phyloP scores from a whole-genome alignment of 1,140 invertebrate species.

The Anagrus nilaparvatae region DNA sequence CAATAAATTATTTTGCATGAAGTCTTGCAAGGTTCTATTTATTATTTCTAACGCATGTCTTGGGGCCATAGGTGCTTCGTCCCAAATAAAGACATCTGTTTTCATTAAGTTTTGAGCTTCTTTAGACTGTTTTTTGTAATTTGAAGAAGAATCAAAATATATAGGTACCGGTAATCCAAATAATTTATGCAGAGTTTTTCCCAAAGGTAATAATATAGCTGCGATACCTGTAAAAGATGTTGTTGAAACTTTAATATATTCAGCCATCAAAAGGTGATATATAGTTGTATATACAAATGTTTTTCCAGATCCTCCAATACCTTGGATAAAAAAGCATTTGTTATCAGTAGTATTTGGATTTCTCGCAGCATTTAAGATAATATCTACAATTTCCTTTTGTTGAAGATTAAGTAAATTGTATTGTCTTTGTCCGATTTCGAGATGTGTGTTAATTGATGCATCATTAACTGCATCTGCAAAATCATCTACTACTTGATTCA shows the following conservation, averaged over 20 bases:
- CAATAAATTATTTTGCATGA: constrained; percentile 11
- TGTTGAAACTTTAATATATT: constrained; percentile 7
- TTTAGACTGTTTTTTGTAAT: constrained; percentile 25
- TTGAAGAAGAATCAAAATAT: constrained; percentile 12
- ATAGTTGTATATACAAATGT: constrained; percentile 13
- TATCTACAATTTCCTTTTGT: constrained; percentile 11
- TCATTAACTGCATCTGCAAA: too few relatives aligned
- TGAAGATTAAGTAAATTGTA: constrained; percentile 6
- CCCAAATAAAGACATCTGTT: constrained; percentile 21
- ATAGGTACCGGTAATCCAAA: constrained; percentile 4
- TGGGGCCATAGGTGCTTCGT: constrained; percentile 24
- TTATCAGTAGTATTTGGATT: neutral
- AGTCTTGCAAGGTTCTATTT: constrained; percentile 16
- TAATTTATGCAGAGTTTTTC: neutral
- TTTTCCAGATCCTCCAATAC: constrained; percentile 17
- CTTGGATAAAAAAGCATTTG: constrained; percentile 13
- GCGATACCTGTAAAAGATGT: neutral
- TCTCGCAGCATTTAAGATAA: neutral
- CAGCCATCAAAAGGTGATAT: too few relatives aligned
- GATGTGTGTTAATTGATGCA: too few relatives aligned
- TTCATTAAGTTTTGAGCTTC: constrained; percentile 9
- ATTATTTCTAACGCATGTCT: constrained; percentile 16
- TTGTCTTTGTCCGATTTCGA: constrained; percentile 4
- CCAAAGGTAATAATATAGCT: neutral
- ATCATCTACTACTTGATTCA: too few relatives aligned